Evolutionary conservation across 2,113 vertebrate genomes (phyloP), one percentile per base, ranked within the genome.

Genomic region (Gasterosteus nipponicus): DNA sequence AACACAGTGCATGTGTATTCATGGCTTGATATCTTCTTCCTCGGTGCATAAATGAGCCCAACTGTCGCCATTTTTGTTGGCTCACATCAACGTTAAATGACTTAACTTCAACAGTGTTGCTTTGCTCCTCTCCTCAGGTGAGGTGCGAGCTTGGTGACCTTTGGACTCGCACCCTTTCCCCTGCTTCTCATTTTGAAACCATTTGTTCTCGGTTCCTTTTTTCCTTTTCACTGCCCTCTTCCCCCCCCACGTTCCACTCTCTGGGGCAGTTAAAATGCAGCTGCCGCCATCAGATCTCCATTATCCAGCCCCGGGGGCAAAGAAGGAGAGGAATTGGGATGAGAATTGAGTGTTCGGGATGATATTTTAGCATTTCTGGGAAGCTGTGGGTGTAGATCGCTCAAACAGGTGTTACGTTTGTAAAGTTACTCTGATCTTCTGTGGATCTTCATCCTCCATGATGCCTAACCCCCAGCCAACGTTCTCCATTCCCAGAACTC

Each of bases 231-330:
- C 64, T 61, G 64, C 71, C 68, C 66, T 57, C 26, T 11, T 73
- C 69, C 54, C 2, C 64, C 80, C 84, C 42, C 58, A 26, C 22
- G 22, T 26, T 26, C 56, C 35, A 6, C 33, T 58, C 61, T 78
- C 82, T 56, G 80, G 86, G 80, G 68, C 83, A 84, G 81, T 85
- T 86, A 83, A 87, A 88, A 51, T 78, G 87, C 91, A 94, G 91
- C 90, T 93, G 92, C 92, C 73, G 71, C 69, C 85, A 85, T 73
- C 68, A 56, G 73, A 72, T 69, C 67, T 64, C 31, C 53, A 58
- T 83, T 80, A 85, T 87, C 82, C 26, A 4, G 63, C 75, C 64
- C 4, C 16, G 8, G 22, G 39, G 39, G 61, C 61, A 74, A 59
- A 49, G 57, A 46, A 69, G 49, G 54, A 64, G 35, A 49, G 56